A percentile compares a stretch with the other conserved stretches of the same genome.
Conservation (phyloP, 2,797 vertebrate genomes). For the Periparus ater region DNA sequence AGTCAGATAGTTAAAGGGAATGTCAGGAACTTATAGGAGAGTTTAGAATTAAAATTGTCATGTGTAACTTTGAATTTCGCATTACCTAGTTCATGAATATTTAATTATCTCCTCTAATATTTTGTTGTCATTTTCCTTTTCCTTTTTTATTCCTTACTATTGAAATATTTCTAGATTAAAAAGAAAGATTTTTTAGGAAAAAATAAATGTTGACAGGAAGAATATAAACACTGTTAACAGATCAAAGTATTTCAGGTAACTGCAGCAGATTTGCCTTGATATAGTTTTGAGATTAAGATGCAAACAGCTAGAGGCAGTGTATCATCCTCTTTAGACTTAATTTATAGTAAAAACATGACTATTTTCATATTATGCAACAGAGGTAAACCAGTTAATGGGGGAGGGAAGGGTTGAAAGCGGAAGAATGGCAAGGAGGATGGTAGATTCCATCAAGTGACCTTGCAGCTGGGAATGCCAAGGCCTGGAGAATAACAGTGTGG, state of each 20-base stretch:
- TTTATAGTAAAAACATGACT: neutral
- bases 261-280: neutral
- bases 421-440: neutral
- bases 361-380: neutral
- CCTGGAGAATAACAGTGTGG: neutral
- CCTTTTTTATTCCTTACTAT: neutral
- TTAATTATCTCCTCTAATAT: constrained; percentile 11
- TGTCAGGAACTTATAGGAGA: neutral
- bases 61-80: neutral
- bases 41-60: neutral
- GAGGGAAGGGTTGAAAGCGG: neutral
- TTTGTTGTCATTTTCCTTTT: neutral
- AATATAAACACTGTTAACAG: neutral
- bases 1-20: neutral
- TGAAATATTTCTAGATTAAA: constrained; percentile 5
- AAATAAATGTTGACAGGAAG: neutral
- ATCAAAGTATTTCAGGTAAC: constrained; percentile 13
- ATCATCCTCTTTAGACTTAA: neutral
- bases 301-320: neutral
- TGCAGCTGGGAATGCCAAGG: neutral
- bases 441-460: neutral
- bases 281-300: neutral
- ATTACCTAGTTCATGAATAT: neutral
- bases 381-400: neutral
- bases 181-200: neutral